Conservation (phyloP, 2,797 vertebrate species). For the Uromys caudimaculatus region DNA sequence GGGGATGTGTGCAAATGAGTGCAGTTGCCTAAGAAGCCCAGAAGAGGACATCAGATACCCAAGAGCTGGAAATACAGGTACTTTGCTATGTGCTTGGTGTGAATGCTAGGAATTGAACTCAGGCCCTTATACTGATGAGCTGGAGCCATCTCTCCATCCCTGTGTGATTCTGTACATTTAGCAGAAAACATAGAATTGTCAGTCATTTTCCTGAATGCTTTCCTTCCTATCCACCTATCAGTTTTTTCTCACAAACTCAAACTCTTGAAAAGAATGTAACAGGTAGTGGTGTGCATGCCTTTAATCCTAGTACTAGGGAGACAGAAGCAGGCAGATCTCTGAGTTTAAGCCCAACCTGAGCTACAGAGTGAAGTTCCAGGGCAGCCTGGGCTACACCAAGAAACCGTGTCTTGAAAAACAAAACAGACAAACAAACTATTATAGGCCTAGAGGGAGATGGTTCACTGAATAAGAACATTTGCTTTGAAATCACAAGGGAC, state of each 20-base stretch:
- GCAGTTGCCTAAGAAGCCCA: not conserved
- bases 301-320: not conserved
- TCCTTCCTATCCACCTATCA: not conserved
- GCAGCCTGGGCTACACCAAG: not conserved
- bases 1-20: not conserved
- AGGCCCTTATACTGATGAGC: not conserved
- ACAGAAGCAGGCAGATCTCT: not conserved
- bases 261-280: not conserved
- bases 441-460: not conserved
- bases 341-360: not conserved
- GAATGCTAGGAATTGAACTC: not conserved
- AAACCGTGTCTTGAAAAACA: not conserved
- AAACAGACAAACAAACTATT: not conserved
- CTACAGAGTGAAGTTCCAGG: not conserved
- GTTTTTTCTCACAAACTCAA: not conserved
- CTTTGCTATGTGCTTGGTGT: not conserved
- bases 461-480: not conserved
- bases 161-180: slow-evolving; percentile 23
- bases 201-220: not conserved
- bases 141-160: not conserved
- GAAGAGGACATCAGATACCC: not conserved
- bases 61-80: too few relatives aligned
- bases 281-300: not conserved
- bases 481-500: not conserved
- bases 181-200: slow-evolving; percentile 13